Percentiles rank a stretch among this genome's conserved stretches.
Conservation (phyloP, 2,797 vertebrate species). For the Rhinophrynus dorsalis region DNA sequence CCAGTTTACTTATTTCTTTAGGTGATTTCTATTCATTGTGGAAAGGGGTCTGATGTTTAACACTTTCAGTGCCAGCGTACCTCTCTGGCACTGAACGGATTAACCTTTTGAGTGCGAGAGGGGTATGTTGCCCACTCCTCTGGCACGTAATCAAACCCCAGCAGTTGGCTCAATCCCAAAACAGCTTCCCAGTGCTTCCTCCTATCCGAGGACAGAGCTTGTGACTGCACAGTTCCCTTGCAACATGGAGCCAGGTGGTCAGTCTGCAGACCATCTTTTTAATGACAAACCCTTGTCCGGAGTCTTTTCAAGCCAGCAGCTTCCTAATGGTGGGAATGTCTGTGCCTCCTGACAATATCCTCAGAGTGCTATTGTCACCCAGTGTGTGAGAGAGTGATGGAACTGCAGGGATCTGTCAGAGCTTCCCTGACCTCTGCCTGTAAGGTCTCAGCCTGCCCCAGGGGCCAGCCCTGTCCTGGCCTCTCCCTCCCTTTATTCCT, state of each 20-base stretch:
- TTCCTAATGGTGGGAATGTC: slow-evolving; percentile 44
- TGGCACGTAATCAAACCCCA: too few relatives aligned
- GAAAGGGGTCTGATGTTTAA: too few relatives aligned
- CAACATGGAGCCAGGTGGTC: slow-evolving; percentile 36
- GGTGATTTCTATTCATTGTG: too few relatives aligned
- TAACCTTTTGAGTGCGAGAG: too few relatives aligned
- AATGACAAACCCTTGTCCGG: slow-evolving; percentile 24
- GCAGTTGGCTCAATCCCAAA: too few relatives aligned
- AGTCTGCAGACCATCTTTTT: slow-evolving; percentile 12
- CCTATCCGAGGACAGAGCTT: too few relatives aligned
- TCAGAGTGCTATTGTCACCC: slow-evolving; percentile 29
- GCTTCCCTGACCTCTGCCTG: slow-evolving; percentile 33
- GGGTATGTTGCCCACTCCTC: too few relatives aligned
- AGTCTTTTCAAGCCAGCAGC: slow-evolving; percentile 13
- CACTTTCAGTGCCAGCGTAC: too few relatives aligned
- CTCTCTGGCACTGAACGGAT: too few relatives aligned
- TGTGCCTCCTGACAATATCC: slow-evolving; percentile 1
- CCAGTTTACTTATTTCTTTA: too few relatives aligned
- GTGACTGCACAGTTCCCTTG: not conserved
- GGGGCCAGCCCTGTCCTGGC: slow-evolving; percentile 25
- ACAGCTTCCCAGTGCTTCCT: too few relatives aligned
- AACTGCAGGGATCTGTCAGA: slow-evolving; percentile 36
- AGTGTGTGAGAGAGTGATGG: slow-evolving; percentile 21
- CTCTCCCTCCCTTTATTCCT: slow-evolving; percentile 20
- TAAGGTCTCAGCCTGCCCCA: slow-evolving; percentile 37